Base-by-base conservation (phyloP, 2,797 vertebrate genomes). In the Taenioides sp. region DNA sequence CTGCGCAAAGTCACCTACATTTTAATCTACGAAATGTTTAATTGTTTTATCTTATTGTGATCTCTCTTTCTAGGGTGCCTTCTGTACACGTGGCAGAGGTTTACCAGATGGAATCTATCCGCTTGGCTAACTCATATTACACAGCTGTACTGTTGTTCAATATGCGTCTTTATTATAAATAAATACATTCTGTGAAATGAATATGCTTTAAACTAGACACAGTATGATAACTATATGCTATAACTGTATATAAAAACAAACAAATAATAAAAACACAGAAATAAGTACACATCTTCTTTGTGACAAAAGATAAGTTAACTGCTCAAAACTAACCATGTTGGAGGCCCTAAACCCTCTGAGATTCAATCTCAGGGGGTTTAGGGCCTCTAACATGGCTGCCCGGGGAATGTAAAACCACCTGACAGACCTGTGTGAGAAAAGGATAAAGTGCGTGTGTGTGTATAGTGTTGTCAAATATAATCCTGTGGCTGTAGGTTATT, bases 401-500 rank as follows among this genome's bases (percentile, higher is more conserved):
- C 60, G 27, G 27, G 69, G 55, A 50, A 70, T 40, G 63, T 81
- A 76, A 86, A 78, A 84, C 85, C 81, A 80, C 67, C 82, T 74
- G 81, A 77, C 74, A 80, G 74, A 74, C 52, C 73, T 70, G 20
- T 65, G 74, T 73, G 28, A 67, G 31, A 72, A 78, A 75, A 69
- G 67, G 62, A 84, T 79, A 69, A 78, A 78, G 80, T 69, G 84
- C 80, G 82, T 80, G 69, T 72, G 62, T 57, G 70, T 49, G 71
- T 76, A 69, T 70, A 73, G 61, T 81, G 79, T 87, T 92, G 84
- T 88, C 80, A 62, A 75, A 77, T 88, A 72, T 86, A 84, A 91
- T 91, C 83, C 84, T 70, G 67, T 27, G 65, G 80, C 84, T 87
- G 80, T 83, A 87, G 84, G 82, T 85, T 89, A 87, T 88, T 87